These are phyloP conservation scores for Aphidius colemani DNA, from an alignment of 2,888 invertebrate genomes.

Conservation along the genomic window DNA sequence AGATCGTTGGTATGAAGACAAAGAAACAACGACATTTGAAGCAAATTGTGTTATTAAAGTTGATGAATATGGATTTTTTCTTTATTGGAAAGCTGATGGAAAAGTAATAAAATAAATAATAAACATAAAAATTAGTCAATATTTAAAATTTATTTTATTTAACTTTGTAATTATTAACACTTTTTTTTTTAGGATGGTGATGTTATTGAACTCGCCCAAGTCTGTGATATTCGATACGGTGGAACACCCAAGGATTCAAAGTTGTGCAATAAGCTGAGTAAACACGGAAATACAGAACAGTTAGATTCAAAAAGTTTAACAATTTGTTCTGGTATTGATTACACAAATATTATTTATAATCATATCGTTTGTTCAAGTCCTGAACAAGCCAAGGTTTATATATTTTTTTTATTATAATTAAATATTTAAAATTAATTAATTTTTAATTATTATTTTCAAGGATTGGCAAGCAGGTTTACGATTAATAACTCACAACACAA, in stretches of 20 bases:
- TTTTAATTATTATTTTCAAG: conserved; percentile 62
- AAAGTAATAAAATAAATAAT: conserved; percentile 46
- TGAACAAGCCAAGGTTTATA: conserved; percentile 65
- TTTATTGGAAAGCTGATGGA: conserved; percentile 70
- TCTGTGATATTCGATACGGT: conserved; percentile 58
- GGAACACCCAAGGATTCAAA: conserved; percentile 62
- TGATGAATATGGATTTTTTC: conserved; percentile 70
- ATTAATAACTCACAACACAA: conserved; percentile 92
- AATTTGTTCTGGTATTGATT: conserved; percentile 70
- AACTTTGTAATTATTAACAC: not conserved
- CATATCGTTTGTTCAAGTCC: conserved; percentile 67
- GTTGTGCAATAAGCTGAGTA: conserved; percentile 62
- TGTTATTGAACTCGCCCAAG: conserved; percentile 57
- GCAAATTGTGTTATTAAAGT: conserved; percentile 66
- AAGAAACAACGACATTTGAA: conserved; percentile 64
- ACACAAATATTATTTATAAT: conserved; percentile 70
- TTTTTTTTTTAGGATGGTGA: conserved; percentile 50
- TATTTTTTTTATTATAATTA: not conserved
- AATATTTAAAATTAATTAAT: not conserved
- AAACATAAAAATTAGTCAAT: not conserved
- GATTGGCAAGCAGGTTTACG: conserved; percentile 91
- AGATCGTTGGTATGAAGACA: conserved; percentile 73
- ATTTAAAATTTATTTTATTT: conserved; percentile 14
- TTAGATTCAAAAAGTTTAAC: conserved; percentile 69
- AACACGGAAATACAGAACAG: conserved; percentile 59